phyloP scores from a whole-genome alignment of 2,797 vertebrate species.

The Anabas testudineus region DNA sequence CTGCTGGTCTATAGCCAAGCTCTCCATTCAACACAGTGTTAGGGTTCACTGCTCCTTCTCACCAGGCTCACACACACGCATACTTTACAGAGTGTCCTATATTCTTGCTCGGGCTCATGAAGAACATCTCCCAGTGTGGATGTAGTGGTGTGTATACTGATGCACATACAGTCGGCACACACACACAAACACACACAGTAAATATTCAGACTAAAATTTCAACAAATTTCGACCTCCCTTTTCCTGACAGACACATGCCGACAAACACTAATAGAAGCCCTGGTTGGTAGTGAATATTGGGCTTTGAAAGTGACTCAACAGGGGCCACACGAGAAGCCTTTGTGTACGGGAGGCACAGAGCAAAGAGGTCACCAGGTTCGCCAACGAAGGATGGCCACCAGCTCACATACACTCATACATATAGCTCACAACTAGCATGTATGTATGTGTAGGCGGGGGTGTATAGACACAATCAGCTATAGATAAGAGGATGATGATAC shows the following conservation, averaged over 20 bases:
- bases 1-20: slow-evolving; percentile 49
- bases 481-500: slow-evolving; percentile 62
- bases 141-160: not conserved
- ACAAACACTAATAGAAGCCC: slow-evolving; percentile 49
- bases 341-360: slow-evolving; percentile 75
- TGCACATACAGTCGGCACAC: not conserved
- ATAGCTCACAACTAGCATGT: slow-evolving; percentile 12
- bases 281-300: slow-evolving; percentile 68
- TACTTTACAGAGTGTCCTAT: slow-evolving; percentile 35
- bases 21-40: slow-evolving; percentile 48
- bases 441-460: slow-evolving; percentile 3
- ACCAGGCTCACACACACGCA: slow-evolving; percentile 38
- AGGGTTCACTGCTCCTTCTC: slow-evolving; percentile 60
- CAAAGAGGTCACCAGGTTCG: slow-evolving; percentile 79
- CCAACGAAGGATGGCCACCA: slow-evolving; percentile 49
- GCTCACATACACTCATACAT: slow-evolving; percentile 40
- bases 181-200: slow-evolving; percentile 31
- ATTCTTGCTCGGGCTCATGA: slow-evolving; percentile 36
- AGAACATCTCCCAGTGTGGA: slow-evolving; percentile 34
- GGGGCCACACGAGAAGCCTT: slow-evolving; percentile 76
- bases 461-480: slow-evolving; percentile 50
- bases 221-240: slow-evolving; percentile 57
- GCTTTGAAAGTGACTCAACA: slow-evolving; percentile 71
- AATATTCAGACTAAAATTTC: slow-evolving; percentile 74
- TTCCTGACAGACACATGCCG: slow-evolving; percentile 41